phyloP scores from a whole-genome alignment of 2,113 vertebrate species.

The Pongo abelii region DNA sequence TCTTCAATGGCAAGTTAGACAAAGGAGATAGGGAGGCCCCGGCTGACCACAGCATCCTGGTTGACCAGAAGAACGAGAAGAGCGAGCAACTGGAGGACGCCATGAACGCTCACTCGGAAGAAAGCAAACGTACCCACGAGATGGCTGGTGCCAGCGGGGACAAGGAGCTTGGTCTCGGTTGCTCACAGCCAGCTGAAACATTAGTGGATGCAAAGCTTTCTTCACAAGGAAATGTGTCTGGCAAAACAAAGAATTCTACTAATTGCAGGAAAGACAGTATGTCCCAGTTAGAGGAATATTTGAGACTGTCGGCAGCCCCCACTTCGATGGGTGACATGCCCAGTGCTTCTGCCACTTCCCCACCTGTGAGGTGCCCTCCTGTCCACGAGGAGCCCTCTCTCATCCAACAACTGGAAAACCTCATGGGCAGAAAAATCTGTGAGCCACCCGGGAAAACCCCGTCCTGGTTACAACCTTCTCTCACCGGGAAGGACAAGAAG shows the following conservation, averaged over 20 bases:
- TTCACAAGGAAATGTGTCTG: slow-evolving; percentile 56
- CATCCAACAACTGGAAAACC: slow-evolving; percentile 83
- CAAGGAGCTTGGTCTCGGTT: background rate
- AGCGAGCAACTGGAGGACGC: background rate
- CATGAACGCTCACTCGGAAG: background rate
- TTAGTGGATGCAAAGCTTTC: background rate
- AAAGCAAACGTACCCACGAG: background rate
- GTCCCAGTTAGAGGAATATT: slow-evolving; percentile 44
- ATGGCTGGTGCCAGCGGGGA: background rate
- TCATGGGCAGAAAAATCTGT: slow-evolving; percentile 79
- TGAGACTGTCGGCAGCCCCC: slow-evolving; percentile 52
- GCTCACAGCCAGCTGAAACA: background rate
- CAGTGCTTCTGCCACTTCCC: slow-evolving; percentile 69
- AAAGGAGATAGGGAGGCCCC: slow-evolving; percentile 88
- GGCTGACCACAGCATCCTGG: slow-evolving; percentile 84
- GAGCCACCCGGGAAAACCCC: slow-evolving; percentile 83
- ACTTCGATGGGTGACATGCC: background rate
- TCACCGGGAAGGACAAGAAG: slow-evolving; percentile 70
- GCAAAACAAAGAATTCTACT: slow-evolving; percentile 12
- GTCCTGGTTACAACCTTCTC: slow-evolving; percentile 88
- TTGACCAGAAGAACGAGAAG: slow-evolving; percentile 74
- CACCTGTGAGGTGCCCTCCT: background rate
- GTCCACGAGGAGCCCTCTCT: slow-evolving; percentile 79
- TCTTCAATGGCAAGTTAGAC: slow-evolving; percentile 91
- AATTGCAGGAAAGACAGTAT: slow-evolving; percentile 21